phyloP scores from a whole-genome alignment of 2,888 invertebrate genomes.

The Eudemis profundana region DNA sequence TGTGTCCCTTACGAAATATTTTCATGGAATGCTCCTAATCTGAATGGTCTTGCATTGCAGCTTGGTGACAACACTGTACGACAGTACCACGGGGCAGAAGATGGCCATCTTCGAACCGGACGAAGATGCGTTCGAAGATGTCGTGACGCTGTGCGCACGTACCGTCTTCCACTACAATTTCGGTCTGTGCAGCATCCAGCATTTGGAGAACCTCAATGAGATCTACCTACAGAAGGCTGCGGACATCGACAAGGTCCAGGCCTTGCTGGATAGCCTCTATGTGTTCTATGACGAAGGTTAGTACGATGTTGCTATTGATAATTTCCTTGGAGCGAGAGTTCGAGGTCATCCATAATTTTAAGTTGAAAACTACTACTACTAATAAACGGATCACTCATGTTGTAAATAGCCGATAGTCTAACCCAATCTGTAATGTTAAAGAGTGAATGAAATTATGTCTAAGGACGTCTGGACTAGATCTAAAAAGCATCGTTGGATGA shows the following conservation, averaged over 20 bases:
- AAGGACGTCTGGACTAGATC: too few species aligned
- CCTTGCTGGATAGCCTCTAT: conserved; percentile 86
- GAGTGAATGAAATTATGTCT: too few species aligned
- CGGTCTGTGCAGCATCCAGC: conserved; percentile 84
- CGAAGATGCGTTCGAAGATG: conserved; percentile 80
- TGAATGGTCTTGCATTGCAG: conserved; percentile 72
- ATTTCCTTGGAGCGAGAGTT: too few species aligned
- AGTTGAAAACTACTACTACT: too few species aligned
- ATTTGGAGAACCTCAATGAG: conserved; percentile 84
- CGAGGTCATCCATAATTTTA: too few species aligned
- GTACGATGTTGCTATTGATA: too few species aligned
- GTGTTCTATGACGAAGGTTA: conserved; percentile 79
- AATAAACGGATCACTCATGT: too few species aligned
- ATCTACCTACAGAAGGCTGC: conserved; percentile 86
- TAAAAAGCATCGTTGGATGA: too few species aligned
- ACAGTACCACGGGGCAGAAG: conserved; percentile 75
- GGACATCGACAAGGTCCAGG: conserved; percentile 79
- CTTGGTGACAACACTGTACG: conserved; percentile 88
- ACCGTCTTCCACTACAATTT: conserved; percentile 87
- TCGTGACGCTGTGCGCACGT: conserved; percentile 85
- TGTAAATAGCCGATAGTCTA: too few species aligned
- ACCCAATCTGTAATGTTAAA: too few species aligned
- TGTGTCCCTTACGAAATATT: too few species aligned
- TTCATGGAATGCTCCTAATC: background rate
- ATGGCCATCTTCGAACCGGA: conserved; percentile 81